These are phyloP conservation scores for Alcedo atthis DNA, from an alignment of 2,797 vertebrate genomes.

Conservation along the genomic window DNA sequence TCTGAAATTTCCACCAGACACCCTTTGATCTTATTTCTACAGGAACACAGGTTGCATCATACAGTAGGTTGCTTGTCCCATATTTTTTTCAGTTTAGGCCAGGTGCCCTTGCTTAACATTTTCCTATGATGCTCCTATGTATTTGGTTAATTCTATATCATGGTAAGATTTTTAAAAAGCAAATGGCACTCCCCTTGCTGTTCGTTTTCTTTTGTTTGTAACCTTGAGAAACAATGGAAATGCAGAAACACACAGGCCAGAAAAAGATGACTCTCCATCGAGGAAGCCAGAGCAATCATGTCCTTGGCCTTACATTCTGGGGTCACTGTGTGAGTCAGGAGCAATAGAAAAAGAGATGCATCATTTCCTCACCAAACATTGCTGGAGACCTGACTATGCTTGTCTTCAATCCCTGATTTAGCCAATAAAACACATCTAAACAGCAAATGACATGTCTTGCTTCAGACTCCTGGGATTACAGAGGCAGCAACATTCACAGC, in stretches of 20 bases:
- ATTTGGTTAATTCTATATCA: not conserved
- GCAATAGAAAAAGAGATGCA: not conserved
- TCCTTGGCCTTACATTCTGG: constrained; percentile 6
- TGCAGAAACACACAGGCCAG: not conserved
- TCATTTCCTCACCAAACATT: not conserved
- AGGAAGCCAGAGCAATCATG: not conserved
- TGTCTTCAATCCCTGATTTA: not conserved
- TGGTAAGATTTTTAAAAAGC: not conserved
- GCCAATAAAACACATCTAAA: not conserved
- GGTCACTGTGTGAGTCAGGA: not conserved
- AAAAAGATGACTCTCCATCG: not conserved
- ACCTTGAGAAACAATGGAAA: constrained; percentile 29
- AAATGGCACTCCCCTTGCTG: not conserved
- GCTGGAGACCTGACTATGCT: not conserved
- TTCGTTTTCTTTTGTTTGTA: not conserved
- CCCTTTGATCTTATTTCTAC: not conserved
- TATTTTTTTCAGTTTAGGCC: not conserved
- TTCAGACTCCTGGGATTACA: not conserved
- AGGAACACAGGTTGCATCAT: not conserved
- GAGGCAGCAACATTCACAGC: not conserved
- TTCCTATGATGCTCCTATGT: not conserved
- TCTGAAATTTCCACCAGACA: not conserved
- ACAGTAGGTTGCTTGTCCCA: not conserved
- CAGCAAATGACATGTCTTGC: not conserved
- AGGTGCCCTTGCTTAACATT: not conserved